Conservation (phyloP, 2,888 invertebrate genomes). For the Perdita meconis region DNA sequence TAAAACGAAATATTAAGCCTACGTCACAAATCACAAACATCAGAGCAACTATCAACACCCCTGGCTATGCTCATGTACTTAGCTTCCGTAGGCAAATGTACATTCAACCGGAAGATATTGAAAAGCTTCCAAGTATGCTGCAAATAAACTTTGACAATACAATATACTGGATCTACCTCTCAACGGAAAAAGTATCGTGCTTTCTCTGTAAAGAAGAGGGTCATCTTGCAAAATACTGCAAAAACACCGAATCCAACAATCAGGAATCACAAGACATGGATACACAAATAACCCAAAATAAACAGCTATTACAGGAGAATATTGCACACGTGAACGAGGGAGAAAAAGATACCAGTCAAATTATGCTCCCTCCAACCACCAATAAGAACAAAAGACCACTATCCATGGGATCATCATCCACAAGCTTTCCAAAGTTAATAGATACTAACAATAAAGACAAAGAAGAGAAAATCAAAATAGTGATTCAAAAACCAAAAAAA, state of each 20-base stretch:
- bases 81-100: slow-evolving; percentile 21
- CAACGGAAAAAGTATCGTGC: slow-evolving; percentile 1
- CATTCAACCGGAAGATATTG: background rate
- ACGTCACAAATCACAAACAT: background rate
- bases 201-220: slow-evolving; percentile 30
- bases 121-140: background rate
- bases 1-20: background rate
- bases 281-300: background rate
- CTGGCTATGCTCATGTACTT: slow-evolving; percentile 3
- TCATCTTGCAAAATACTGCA: slow-evolving; percentile 6
- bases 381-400: background rate
- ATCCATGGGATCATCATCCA: background rate
- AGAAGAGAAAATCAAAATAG: background rate
- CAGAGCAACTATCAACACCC: background rate
- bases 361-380: background rate
- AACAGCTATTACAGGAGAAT: background rate
- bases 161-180: background rate
- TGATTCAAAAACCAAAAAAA: background rate
- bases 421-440: background rate
- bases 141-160: slow-evolving; percentile 1
- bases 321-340: no score
- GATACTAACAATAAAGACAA: background rate
- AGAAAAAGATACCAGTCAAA: no score
- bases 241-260: background rate
- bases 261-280: background rate